A percentile compares a stretch with the other conserved stretches of the same genome.
phyloP scores from a whole-genome alignment of 2,797 vertebrate genomes.

The Thamnophis elegans region DNA sequence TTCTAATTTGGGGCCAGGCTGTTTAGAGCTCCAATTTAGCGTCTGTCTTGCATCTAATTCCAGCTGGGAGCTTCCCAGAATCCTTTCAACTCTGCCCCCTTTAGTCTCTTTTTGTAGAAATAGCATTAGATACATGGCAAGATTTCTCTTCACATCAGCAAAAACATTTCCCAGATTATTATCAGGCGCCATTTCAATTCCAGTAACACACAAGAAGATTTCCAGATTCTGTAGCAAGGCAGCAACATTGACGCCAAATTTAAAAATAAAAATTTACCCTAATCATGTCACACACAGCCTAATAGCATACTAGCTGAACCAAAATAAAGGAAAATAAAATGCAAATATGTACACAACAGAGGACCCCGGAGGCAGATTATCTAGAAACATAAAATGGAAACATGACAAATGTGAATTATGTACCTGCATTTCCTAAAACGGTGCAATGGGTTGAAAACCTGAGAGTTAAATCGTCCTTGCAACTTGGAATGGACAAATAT shows the following conservation, averaged over 20 bases:
- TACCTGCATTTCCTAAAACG: background rate
- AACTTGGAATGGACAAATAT: background rate
- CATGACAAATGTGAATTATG: too few species aligned
- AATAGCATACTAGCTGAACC: background rate
- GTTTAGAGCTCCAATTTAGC: background rate
- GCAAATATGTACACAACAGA: background rate
- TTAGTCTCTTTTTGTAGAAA: background rate
- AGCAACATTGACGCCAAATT: background rate
- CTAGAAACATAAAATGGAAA: background rate
- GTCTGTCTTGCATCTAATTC: background rate
- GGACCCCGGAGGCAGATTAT: background rate
- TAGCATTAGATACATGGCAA: background rate
- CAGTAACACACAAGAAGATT: background rate
- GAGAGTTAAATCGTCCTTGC: background rate
- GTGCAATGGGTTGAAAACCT: background rate
- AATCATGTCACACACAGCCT: background rate
- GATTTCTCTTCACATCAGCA: background rate
- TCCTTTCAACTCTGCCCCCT: too few species aligned
- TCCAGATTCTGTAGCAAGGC: background rate
- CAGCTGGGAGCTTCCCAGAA: constrained; percentile 5
- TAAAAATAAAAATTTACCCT: background rate
- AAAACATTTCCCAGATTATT: background rate
- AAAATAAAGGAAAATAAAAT: background rate
- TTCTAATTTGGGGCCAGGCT: background rate
- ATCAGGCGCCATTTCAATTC: background rate